Percentiles rank a stretch among this genome's conserved stretches.
phyloP scores from a whole-genome alignment of 2,888 invertebrate genomes.

The Rapana venosa region DNA sequence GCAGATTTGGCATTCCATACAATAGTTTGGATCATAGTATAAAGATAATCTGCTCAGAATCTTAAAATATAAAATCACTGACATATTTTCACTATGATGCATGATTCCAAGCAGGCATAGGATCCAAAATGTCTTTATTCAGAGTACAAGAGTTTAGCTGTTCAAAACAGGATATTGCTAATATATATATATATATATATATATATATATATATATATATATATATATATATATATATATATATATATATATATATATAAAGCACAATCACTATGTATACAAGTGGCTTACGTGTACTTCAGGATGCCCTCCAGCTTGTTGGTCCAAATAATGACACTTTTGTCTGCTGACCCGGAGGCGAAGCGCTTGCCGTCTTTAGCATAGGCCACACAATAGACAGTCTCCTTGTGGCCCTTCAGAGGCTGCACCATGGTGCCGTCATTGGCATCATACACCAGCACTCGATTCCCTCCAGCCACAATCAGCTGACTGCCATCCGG shows the following conservation, averaged over 20 bases:
- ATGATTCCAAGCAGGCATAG: no score
- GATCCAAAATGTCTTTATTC: no score
- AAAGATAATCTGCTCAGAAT: no score
- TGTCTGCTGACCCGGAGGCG: conserved; percentile 97
- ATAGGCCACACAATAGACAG: conserved; percentile 94
- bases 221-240: neutral
- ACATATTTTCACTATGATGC: no score
- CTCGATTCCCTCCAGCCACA: conserved; percentile 94
- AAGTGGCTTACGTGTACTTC: conserved; percentile 90
- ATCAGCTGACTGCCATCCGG: conserved; percentile 96
- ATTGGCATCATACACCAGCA: conserved; percentile 95
- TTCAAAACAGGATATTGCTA: no score
- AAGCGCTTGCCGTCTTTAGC: conserved; percentile 96
- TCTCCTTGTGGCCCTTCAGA: conserved; percentile 96
- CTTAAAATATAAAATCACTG: no score
- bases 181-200: neutral
- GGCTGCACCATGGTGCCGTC: conserved; percentile 94
- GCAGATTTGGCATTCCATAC: no score
- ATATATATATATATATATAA: neutral
- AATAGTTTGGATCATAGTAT: no score
- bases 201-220: no score
- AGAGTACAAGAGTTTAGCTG: no score
- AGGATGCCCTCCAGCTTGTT: conserved; percentile 95
- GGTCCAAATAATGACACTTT: conserved; percentile 98
- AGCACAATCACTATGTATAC: neutral